A percentile compares a stretch with the other conserved stretches of the same genome.
Conservation (phyloP, 2,888 invertebrate species). For the Rhopalosiphum nymphaeae region DNA sequence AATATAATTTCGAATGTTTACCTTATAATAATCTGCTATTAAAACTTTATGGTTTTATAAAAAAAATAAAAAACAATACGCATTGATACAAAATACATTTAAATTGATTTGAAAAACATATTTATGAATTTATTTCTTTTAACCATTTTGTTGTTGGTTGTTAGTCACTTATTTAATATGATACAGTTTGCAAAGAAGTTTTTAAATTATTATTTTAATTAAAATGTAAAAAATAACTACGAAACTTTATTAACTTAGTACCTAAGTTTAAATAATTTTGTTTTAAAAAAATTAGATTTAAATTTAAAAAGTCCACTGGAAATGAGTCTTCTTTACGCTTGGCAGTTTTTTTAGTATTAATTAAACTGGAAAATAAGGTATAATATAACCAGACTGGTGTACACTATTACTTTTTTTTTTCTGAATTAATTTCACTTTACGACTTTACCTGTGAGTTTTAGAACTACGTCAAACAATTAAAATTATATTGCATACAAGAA, state of each 20-base stretch:
- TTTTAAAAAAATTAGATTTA: not conserved
- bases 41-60: not conserved
- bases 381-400: not conserved
- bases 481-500: not conserved
- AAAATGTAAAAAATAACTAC: not conserved
- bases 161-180: not conserved
- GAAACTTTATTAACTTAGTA: not conserved
- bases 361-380: not conserved
- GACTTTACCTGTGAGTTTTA: not conserved
- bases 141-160: not conserved
- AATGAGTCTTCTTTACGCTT: not conserved
- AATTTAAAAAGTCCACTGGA: not conserved
- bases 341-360: not conserved
- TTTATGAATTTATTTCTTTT: not conserved
- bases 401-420: not conserved
- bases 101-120: not conserved
- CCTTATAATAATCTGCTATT: not conserved
- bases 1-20: not conserved
- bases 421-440: not conserved
- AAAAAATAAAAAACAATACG: not conserved
- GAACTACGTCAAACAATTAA: not conserved
- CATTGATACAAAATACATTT: not conserved
- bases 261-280: not conserved
- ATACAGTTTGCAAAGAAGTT: not conserved
- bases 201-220: constrained; percentile 9